phyloP scores from a whole-genome alignment of 1,140 invertebrate species.

The Neodiprion lecontei region DNA sequence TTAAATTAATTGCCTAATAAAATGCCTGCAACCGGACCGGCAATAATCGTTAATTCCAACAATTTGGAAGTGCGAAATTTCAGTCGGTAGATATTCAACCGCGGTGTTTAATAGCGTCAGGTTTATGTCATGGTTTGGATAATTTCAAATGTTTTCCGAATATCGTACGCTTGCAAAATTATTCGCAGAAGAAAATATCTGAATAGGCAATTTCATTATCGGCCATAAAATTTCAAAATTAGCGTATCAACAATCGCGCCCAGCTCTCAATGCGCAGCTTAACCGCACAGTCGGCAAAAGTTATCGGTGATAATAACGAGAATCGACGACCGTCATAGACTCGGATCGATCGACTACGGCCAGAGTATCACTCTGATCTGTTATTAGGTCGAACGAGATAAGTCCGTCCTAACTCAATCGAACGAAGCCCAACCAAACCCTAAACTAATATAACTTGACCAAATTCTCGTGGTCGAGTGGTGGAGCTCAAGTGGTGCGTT shows the following conservation, averaged over 20 bases:
- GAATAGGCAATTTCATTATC: too few species aligned
- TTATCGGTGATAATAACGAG: too few species aligned
- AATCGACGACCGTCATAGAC: too few species aligned
- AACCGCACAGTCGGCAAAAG: too few species aligned
- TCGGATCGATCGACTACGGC: too few species aligned
- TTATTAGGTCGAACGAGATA: conserved; percentile 1
- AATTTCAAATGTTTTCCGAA: too few species aligned
- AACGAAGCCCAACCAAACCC: background rate
- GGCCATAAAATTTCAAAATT: too few species aligned
- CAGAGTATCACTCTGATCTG: background rate
- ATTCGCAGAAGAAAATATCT: too few species aligned
- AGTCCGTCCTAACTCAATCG: background rate
- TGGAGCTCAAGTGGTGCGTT: background rate
- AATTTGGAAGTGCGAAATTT: background rate
- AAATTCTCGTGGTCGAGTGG: background rate
- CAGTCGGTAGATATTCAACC: background rate
- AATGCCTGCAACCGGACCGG: background rate
- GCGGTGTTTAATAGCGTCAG: background rate
- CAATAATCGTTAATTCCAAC: background rate
- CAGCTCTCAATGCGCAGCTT: too few species aligned
- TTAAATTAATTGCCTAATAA: conserved; percentile 6
- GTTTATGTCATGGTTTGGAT: too few species aligned
- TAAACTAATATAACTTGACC: conserved; percentile 5
- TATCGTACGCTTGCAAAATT: too few species aligned
- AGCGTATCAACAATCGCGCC: too few species aligned